These are phyloP conservation scores for Bungarus multicinctus DNA, from an alignment of 2,113 vertebrate species.

Conservation along the genomic window DNA sequence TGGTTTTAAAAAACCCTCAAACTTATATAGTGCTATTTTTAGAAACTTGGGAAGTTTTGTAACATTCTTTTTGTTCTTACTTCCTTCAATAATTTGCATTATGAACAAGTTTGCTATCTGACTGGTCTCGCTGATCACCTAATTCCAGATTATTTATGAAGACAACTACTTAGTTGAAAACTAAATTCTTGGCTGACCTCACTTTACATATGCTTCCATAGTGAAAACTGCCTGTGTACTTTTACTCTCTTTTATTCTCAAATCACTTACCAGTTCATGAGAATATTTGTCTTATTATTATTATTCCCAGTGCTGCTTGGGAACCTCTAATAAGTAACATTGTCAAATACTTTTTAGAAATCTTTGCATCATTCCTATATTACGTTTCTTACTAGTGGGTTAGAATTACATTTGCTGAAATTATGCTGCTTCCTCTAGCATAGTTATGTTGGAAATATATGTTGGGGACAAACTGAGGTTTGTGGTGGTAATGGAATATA, in stretches of 20 bases:
- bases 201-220: neutral
- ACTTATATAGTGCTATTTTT: neutral
- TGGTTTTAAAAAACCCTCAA: neutral
- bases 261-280: neutral
- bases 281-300: neutral
- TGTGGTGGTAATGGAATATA: neutral
- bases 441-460: neutral
- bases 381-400: neutral
- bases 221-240: neutral
- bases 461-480: neutral
- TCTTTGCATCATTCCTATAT: neutral
- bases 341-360: neutral
- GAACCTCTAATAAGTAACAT: neutral
- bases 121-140: neutral
- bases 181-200: neutral
- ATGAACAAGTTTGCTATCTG: neutral
- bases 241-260: neutral
- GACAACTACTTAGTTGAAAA: neutral
- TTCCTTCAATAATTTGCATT: neutral
- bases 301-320: neutral
- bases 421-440: neutral
- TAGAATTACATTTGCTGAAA: neutral
- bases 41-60: neutral
- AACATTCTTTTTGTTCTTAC: neutral
- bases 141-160: neutral